These are phyloP conservation scores for Vombatus ursinus DNA, from an alignment of 2,113 vertebrate genomes.

Conservation along the genomic window DNA sequence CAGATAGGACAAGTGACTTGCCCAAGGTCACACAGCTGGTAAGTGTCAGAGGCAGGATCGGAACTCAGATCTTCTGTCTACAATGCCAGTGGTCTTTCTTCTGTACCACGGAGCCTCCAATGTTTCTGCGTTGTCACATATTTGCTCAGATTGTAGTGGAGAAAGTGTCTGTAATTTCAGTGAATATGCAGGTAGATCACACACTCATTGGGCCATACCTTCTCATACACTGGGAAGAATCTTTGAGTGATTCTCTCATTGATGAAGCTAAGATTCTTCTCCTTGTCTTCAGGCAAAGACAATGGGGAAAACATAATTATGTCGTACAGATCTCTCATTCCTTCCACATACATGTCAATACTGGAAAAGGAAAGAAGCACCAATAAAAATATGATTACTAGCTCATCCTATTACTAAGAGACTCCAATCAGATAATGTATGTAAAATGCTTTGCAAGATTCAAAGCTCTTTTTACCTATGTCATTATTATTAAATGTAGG, in stretches of 20 bases:
- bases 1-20: not conserved
- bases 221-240: constrained; percentile 92
- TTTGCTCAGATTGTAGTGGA: not conserved
- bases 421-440: not conserved
- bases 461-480: not conserved
- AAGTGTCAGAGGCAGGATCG: too few relatives aligned
- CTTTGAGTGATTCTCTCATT: constrained; percentile 83
- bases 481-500: not conserved
- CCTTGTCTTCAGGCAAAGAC: constrained; percentile 74
- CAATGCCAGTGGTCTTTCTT: not conserved
- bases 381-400: not conserved
- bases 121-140: not conserved
- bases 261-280: constrained; percentile 81
- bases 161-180: not conserved
- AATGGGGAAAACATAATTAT: constrained; percentile 85
- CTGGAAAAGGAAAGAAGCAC: constrained; percentile 72
- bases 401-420: not conserved
- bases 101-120: not conserved
- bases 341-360: constrained; percentile 92
- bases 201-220: constrained; percentile 80
- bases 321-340: constrained; percentile 88
- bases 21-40: not conserved
- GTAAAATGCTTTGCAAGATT: not conserved
- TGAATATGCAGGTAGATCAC: not conserved
- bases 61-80: not conserved